Conservation (phyloP, 1,140 invertebrate genomes). For the Gryllus bimaculatus region DNA sequence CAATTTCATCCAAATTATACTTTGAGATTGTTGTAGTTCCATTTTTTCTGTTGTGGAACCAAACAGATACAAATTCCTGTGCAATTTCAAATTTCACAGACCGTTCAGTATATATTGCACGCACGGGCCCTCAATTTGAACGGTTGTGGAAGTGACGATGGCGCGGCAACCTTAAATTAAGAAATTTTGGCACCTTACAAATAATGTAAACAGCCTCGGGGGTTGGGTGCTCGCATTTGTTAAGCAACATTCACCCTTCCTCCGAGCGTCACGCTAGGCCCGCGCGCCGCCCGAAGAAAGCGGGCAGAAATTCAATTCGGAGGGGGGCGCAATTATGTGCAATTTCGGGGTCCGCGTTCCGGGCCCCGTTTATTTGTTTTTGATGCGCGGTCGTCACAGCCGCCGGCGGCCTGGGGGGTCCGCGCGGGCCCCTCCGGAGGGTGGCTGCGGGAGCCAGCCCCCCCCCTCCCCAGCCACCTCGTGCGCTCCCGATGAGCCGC, state of each 20-base stretch:
- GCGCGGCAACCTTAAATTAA: not conserved
- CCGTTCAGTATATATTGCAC: not conserved
- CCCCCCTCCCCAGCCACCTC: no score
- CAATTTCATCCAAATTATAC: no score
- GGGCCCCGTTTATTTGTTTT: not conserved
- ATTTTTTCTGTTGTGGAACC: no score
- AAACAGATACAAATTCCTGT: no score
- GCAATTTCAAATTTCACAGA: not conserved
- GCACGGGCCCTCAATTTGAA: not conserved
- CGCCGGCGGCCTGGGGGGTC: not conserved
- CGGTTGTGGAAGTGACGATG: not conserved
- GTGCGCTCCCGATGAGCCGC: no score
- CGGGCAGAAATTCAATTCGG: not conserved
- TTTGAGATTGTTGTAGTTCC: no score
- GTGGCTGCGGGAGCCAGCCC: not conserved
- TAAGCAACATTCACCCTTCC: not conserved
- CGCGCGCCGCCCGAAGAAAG: not conserved
- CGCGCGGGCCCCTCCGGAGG: no score
- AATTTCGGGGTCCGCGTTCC: not conserved
- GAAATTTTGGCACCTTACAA: not conserved
- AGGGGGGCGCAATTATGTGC: not conserved
- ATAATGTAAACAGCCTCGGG: not conserved
- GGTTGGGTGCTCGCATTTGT: not conserved
- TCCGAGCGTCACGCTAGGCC: not conserved
- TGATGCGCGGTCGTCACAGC: not conserved